Percentiles rank a stretch among this genome's conserved stretches.
These are phyloP conservation scores for Pseudomyrmex concolor DNA, from an alignment of 1,140 invertebrate species.

Conservation along the genomic window DNA sequence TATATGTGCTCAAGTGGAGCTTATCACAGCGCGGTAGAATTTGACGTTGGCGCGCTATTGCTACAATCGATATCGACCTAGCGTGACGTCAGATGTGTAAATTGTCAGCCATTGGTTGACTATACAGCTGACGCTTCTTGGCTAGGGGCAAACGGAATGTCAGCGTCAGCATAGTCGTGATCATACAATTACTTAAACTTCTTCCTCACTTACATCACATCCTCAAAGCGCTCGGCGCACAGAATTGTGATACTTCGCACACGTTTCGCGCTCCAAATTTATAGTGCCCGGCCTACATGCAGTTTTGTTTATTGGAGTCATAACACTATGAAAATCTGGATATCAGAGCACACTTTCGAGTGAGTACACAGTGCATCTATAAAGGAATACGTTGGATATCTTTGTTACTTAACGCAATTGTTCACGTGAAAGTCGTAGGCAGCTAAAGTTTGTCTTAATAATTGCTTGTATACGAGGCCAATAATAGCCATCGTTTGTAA, in stretches of 20 bases:
- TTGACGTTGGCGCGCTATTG: slow-evolving; percentile 20
- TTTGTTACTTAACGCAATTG: background rate
- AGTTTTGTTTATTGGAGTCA: slow-evolving; percentile 16
- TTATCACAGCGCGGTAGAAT: background rate
- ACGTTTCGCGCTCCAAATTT: slow-evolving; percentile 64
- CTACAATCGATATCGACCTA: no score
- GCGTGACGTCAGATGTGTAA: background rate
- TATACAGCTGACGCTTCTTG: slow-evolving; percentile 22
- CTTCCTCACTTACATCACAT: slow-evolving; percentile 63
- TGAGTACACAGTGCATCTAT: slow-evolving; percentile 79
- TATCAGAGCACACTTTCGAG: slow-evolving; percentile 90
- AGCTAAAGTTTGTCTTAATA: background rate
- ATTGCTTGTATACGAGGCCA: no score
- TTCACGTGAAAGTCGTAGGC: background rate
- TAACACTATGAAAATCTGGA: slow-evolving; percentile 89
- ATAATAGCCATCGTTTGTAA: no score
- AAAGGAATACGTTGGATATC: background rate
- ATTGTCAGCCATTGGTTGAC: background rate
- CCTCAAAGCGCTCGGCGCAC: slow-evolving; percentile 43
- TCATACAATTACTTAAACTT: background rate
- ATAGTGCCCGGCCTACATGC: slow-evolving; percentile 45
- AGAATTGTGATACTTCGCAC: slow-evolving; percentile 34
- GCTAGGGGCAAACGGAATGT: background rate
- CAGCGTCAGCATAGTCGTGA: slow-evolving; percentile 1
- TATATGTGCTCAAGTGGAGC: background rate